A percentile compares a stretch with the other conserved stretches of the same genome.
Evolutionary conservation across 2,888 invertebrate species (phyloP).

Genomic region (Aleiodes testaceus): DNA sequence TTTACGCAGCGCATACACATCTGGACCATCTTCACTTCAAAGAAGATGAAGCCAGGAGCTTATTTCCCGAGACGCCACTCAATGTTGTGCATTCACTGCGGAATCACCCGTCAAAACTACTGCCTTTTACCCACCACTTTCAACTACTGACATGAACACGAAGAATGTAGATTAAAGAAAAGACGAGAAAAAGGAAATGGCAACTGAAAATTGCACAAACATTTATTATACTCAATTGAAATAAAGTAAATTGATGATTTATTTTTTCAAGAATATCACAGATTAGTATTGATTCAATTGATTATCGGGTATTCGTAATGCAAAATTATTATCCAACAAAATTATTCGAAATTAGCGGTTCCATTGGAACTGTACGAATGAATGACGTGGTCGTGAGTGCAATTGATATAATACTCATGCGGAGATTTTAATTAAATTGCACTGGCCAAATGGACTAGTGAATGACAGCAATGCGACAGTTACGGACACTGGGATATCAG

Average conservation of each 20-base stretch:
- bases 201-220: too few species aligned
- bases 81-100: conserved; percentile 33
- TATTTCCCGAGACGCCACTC: conserved; percentile 62
- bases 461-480: conserved; percentile 24
- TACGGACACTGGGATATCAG: too few species aligned
- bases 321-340: too few species aligned
- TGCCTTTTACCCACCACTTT: conserved; percentile 27
- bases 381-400: conserved; percentile 18
- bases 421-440: conserved; percentile 32
- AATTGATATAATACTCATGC: conserved; percentile 2
- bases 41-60: conserved; percentile 59
- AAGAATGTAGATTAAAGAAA: too few species aligned
- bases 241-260: too few species aligned
- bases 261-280: too few species aligned
- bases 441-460: conserved; percentile 17
- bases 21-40: conserved; percentile 53
- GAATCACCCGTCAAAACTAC: conserved; percentile 60
- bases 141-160: too few species aligned
- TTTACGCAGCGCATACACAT: conserved; percentile 35
- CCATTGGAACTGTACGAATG: not conserved
- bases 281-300: too few species aligned
- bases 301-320: too few species aligned
- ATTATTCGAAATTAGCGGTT: too few species aligned
- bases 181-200: too few species aligned
- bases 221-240: too few species aligned